phyloP scores from a whole-genome alignment of 2,113 vertebrate genomes.

The Dicerorhinus sumatrensis region DNA sequence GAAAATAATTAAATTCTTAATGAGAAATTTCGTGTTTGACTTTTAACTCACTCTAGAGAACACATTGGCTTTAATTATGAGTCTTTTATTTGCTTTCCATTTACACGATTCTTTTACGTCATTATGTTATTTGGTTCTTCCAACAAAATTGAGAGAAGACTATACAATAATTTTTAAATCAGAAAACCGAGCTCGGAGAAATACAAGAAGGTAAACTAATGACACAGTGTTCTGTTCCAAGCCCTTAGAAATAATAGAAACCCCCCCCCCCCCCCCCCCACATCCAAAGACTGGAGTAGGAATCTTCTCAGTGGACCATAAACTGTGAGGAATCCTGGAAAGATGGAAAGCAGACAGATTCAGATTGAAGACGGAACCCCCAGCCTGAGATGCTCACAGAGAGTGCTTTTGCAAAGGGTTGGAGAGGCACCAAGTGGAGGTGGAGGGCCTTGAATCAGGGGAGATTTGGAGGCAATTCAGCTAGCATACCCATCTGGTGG shows the following conservation, averaged over 20 bases:
- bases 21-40: background rate
- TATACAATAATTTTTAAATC: background rate
- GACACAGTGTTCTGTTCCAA: background rate
- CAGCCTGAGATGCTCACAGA: background rate
- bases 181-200: background rate
- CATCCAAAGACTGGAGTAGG: background rate
- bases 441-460: background rate
- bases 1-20: constrained; percentile 34
- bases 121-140: background rate
- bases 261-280: too few species aligned
- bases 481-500: background rate
- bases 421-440: background rate
- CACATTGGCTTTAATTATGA: background rate
- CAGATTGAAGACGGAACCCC: background rate
- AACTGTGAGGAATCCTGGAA: background rate
- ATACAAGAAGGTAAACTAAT: background rate
- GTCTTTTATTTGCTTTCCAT: background rate
- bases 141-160: background rate
- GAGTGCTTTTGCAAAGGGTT: background rate
- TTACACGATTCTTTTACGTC: background rate
- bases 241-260: background rate
- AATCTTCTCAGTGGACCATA: background rate
- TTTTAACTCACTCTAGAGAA: constrained; percentile 24
- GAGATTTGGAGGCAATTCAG: background rate
- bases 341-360: background rate